Conservation (phyloP, 2,888 invertebrate genomes). For the Chrysolina americana region DNA sequence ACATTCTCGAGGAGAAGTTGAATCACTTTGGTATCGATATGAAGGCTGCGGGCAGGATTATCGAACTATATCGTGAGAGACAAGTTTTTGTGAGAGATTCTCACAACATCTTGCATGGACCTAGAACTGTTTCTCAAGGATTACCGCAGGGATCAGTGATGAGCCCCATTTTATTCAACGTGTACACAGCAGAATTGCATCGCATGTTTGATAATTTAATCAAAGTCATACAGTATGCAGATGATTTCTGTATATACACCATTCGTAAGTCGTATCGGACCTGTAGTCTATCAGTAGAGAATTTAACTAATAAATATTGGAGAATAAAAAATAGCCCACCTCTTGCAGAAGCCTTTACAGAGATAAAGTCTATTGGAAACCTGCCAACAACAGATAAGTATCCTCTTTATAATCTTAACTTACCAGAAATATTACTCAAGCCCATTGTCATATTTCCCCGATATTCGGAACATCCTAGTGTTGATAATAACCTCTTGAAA, state of each 20-base stretch:
- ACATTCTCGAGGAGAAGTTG: conserved; percentile 1
- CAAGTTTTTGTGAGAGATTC: conserved; percentile 9
- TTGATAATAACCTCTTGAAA: too few species aligned
- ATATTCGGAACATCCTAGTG: too few species aligned
- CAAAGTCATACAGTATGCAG: conserved; percentile 13
- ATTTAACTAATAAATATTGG: too few species aligned
- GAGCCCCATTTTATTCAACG: conserved; percentile 15
- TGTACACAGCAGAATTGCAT: conserved; percentile 3
- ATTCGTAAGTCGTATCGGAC: not conserved
- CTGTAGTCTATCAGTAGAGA: too few species aligned
- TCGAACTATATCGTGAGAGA: conserved; percentile 2
- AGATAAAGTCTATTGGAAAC: too few species aligned
- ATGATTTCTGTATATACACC: conserved; percentile 14
- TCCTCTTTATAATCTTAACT: too few species aligned
- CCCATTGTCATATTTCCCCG: too few species aligned
- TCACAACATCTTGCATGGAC: not conserved
- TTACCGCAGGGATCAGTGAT: conserved; percentile 13
- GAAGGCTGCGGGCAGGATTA: conserved; percentile 2
- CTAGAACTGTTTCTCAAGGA: not conserved
- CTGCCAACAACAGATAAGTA: too few species aligned
- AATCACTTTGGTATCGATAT: conserved; percentile 10
- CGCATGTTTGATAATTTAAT: not conserved
- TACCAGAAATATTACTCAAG: too few species aligned
- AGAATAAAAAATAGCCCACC: too few species aligned
- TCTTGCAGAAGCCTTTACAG: too few species aligned